These are phyloP conservation scores for Luidia sarsii DNA, from an alignment of 53 echinoderm and acorn worm genomes.

Conservation along the genomic window DNA sequence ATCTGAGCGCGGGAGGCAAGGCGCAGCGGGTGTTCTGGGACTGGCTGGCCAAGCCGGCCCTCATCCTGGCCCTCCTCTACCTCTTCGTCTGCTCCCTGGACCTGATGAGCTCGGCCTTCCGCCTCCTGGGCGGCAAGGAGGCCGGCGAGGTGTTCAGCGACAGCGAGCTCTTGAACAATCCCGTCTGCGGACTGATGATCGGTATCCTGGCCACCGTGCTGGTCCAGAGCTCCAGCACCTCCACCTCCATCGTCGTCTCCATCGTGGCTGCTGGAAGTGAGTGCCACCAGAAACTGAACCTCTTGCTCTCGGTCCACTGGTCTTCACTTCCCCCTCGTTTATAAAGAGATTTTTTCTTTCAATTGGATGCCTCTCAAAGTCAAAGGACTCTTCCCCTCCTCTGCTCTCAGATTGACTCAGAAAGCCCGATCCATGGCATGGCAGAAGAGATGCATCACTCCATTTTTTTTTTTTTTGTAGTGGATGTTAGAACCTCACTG, in stretches of 20 bases:
- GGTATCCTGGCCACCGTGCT: constrained; percentile 87
- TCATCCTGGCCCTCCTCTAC: constrained; percentile 83
- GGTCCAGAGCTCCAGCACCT: constrained; percentile 84
- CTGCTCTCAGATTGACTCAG: too few relatives aligned
- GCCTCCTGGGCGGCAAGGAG: constrained; percentile 94
- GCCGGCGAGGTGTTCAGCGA: constrained; percentile 76
- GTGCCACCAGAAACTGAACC: too few relatives aligned
- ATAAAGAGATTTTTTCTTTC: too few relatives aligned
- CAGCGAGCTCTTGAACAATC: constrained; percentile 75
- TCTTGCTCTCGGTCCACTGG: background rate
- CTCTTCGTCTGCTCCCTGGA: constrained; percentile 99
- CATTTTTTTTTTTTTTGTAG: too few relatives aligned
- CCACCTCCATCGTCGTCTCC: constrained; percentile 86
- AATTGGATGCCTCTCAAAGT: too few relatives aligned
- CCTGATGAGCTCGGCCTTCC: constrained; percentile 97
- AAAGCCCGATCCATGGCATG: too few relatives aligned
- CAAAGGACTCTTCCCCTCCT: too few relatives aligned
- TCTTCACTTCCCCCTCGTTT: too few relatives aligned
- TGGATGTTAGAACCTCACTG: too few relatives aligned
- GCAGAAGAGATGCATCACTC: too few relatives aligned
- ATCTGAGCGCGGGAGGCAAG: constrained; percentile 67
- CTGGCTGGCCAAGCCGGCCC: constrained; percentile 77
- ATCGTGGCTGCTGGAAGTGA: constrained; percentile 80
- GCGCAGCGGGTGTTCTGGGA: constrained; percentile 54
- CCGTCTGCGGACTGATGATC: constrained; percentile 87